Evolutionary conservation across 2,113 vertebrate genomes (phyloP).

Genomic region (Ovis canadensis): DNA sequence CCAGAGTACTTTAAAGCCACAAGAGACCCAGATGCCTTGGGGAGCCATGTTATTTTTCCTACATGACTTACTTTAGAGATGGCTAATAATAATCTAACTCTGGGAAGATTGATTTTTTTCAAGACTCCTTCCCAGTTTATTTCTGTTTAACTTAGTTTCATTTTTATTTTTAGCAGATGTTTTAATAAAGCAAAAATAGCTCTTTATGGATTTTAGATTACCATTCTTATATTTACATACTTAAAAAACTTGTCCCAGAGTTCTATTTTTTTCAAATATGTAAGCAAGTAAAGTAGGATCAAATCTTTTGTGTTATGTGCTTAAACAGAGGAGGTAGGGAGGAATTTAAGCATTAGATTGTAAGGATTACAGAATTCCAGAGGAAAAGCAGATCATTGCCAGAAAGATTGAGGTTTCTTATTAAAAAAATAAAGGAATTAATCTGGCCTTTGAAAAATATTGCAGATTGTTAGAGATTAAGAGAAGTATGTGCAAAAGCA

Average conservation of each 20-base stretch:
- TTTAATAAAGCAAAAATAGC: neutral
- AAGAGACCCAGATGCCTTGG: neutral
- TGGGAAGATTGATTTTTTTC: neutral
- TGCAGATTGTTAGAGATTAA: neutral
- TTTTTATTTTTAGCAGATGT: slow-evolving; percentile 17
- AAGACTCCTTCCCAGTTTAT: neutral
- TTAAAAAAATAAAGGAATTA: neutral
- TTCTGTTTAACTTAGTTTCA: slow-evolving; percentile 10
- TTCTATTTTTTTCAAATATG: neutral
- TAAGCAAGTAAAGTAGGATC: neutral
- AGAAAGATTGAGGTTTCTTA: neutral
- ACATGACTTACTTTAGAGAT: neutral
- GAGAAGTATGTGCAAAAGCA: neutral
- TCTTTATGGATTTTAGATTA: slow-evolving; percentile 3
- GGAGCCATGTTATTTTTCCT: neutral
- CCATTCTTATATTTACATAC: neutral
- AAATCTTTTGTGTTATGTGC: neutral
- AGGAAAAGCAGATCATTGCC: neutral
- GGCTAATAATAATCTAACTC: neutral
- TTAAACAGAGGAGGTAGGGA: neutral
- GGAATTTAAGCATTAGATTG: neutral
- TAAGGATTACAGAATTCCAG: neutral
- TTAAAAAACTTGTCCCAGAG: neutral
- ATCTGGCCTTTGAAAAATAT: neutral
- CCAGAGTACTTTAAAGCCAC: neutral